phyloP scores from a whole-genome alignment of 2,888 invertebrate species.

The Emmelina monodactyla region DNA sequence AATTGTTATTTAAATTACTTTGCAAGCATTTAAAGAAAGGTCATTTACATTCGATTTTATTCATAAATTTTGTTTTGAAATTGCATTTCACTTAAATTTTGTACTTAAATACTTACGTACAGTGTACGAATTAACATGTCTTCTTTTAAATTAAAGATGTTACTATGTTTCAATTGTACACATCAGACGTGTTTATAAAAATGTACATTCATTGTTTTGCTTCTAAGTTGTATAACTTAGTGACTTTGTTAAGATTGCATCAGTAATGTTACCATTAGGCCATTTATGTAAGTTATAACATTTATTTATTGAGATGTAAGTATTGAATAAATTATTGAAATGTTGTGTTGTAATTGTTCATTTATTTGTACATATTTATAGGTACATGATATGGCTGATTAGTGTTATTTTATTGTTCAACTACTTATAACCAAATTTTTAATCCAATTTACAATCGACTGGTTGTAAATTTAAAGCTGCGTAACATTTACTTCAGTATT shows the following conservation, averaged over 20 bases:
- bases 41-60: too few relatives aligned
- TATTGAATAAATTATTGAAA: not conserved
- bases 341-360: not conserved
- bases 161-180: not conserved
- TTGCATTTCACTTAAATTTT: too few relatives aligned
- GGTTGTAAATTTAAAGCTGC: not conserved
- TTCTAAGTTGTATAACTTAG: not conserved
- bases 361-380: not conserved
- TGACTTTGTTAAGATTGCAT: too few relatives aligned
- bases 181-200: not conserved
- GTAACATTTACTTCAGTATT: not conserved
- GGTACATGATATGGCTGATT: not conserved
- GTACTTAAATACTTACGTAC: too few relatives aligned
- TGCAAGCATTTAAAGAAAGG: too few relatives aligned
- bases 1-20: too few relatives aligned
- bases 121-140: too few relatives aligned
- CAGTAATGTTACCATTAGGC: not conserved
- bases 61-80: too few relatives aligned
- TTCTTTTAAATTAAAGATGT: not conserved
- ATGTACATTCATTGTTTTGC: not conserved
- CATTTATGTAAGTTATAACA: not conserved
- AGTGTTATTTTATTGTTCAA: not conserved
- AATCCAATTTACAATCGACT: not conserved
- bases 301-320: slow-evolving; percentile 1
- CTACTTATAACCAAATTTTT: not conserved